phyloP scores from a whole-genome alignment of 2,797 vertebrate genomes.

The Pseudochromis fuscus region DNA sequence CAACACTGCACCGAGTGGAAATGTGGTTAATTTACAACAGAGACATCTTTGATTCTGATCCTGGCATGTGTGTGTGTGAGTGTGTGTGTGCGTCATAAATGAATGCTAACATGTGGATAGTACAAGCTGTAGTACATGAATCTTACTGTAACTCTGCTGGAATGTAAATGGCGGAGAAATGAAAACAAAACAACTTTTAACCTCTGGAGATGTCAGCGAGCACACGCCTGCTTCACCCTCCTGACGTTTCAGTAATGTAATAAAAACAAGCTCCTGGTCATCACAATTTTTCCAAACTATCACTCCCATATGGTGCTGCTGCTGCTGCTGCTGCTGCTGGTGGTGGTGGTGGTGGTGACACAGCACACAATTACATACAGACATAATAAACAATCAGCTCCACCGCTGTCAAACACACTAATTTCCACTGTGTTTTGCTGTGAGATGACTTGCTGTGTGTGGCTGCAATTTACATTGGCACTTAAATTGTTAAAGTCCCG shows the following conservation, averaged over 20 bases:
- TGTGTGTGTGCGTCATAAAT: constrained; percentile 45
- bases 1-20: constrained; percentile 40
- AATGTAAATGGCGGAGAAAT: constrained; percentile 51
- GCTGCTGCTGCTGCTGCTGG: constrained; percentile 25
- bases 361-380: constrained; percentile 66
- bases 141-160: constrained; percentile 32
- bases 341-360: constrained; percentile 44
- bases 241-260: constrained; percentile 57
- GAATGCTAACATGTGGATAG: constrained; percentile 35
- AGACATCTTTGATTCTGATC: constrained; percentile 44
- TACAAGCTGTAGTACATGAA: constrained; percentile 38
- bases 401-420: constrained; percentile 69
- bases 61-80: background rate
- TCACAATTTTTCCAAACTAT: constrained; percentile 73
- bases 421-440: constrained; percentile 55
- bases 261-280: constrained; percentile 72
- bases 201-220: constrained; percentile 58
- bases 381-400: constrained; percentile 73
- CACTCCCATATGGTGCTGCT: constrained; percentile 58
- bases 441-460: constrained; percentile 51
- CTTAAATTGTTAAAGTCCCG: constrained; percentile 52
- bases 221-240: constrained; percentile 58
- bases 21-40: constrained; percentile 62
- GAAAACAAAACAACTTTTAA: constrained; percentile 58
- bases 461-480: constrained; percentile 62